A percentile compares a stretch with the other conserved stretches of the same genome.
These are phyloP conservation scores for Pteropus alecto DNA, from an alignment of 2,113 vertebrate genomes.

Conservation along the genomic window DNA sequence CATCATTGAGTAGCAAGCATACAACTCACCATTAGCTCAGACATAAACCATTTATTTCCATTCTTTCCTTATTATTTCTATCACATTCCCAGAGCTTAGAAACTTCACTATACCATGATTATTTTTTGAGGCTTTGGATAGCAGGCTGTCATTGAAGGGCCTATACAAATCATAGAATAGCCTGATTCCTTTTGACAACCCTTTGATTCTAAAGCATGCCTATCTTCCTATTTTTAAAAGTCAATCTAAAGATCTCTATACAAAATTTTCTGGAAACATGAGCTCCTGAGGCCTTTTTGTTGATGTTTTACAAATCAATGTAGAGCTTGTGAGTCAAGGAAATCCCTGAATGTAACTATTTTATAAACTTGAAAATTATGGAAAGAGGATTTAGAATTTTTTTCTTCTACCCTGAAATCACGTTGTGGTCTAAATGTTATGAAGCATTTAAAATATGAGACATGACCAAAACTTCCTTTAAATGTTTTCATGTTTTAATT, in stretches of 20 bases:
- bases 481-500: neutral
- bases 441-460: constrained; percentile 1
- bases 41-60: neutral
- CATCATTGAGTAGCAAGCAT: neutral
- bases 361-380: constrained; percentile 53
- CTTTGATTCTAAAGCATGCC: constrained; percentile 49
- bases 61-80: neutral
- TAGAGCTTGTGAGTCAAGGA: constrained; percentile 35
- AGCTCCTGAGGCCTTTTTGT: constrained; percentile 35
- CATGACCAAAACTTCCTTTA: constrained; percentile 29
- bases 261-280: constrained; percentile 57
- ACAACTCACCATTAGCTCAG: neutral
- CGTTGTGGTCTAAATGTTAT: constrained; percentile 43
- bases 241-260: constrained; percentile 40
- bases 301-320: constrained; percentile 57
- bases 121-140: neutral
- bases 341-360: constrained; percentile 44
- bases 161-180: neutral
- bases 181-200: neutral
- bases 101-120: neutral
- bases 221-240: constrained; percentile 57
- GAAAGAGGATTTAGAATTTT: neutral
- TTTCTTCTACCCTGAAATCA: neutral
- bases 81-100: neutral
- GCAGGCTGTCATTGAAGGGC: neutral